Evolutionary conservation across 2,797 vertebrate genomes (phyloP), one percentile per base, ranked within the genome.

Genomic region (Microchirus variegatus): DNA sequence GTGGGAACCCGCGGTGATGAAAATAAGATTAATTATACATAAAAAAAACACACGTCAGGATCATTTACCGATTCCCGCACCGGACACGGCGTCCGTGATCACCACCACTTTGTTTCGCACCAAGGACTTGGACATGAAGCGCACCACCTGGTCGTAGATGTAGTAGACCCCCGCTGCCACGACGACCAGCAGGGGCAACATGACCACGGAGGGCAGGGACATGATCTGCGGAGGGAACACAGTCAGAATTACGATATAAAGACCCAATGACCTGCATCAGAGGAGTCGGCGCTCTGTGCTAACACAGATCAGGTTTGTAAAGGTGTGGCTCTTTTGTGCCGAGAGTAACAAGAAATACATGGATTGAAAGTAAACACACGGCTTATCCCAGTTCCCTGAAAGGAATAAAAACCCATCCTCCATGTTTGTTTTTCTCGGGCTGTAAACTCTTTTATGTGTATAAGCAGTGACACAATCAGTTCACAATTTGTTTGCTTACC

Each of bases 91-190:
- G 48, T 99, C 97, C 0, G 95, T 96, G 80, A 99, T 95, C 81
- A 98, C 96, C 74, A 98, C 95, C 56, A 99, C 97, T 85, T 98
- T 97, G 91, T 97, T 99, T 73, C 93, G 91, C 80, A 96, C 94
- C 0, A 93, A 88, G 45, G 95, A 96, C 79, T 94, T 96, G 66
- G 96, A 95, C 94, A 98, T 93, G 65, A 96, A 90, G 67, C 90
- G 92, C 62, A 90, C 86, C 68, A 96, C 84, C 82, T 95, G 91
- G 53, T 95, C 95, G 85, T 97, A 99, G 83, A 99, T 91, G 79
- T 96, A 97, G 79, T 97, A 93, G 16, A 97, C 48, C 19, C 95
- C 96, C 0, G 96, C 96, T 48, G 96, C 92, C 40, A 94, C 84
- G 38, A 97, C 82, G 3, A 98, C 86, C 56, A 98, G 90, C 86